Conservation (phyloP, 92 coral and sea anemone species). For the Bergia sp. region DNA sequence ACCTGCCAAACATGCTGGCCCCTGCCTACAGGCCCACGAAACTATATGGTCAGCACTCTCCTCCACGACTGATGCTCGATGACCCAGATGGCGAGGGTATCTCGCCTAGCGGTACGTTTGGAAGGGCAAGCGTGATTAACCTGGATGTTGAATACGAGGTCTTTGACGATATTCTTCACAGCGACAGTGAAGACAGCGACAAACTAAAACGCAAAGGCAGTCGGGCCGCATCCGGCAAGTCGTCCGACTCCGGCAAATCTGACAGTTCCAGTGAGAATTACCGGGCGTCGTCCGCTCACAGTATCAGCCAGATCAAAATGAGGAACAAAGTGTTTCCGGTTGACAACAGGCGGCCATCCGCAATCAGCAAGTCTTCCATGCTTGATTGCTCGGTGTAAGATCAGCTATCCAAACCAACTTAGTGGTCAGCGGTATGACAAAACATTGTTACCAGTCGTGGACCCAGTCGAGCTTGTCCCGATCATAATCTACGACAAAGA, state of each 20-base stretch:
- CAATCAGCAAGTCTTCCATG: neutral
- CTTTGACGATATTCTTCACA: slow-evolving; percentile 72
- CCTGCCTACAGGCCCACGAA: slow-evolving; percentile 76
- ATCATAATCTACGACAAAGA: no score
- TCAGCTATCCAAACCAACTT: neutral
- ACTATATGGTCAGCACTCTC: slow-evolving; percentile 67
- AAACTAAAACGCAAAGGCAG: slow-evolving; percentile 42
- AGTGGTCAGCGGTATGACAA: neutral
- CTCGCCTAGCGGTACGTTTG: slow-evolving; percentile 16
- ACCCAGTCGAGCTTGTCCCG: no score
- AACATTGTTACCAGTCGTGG: no score
- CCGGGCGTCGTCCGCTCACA: slow-evolving; percentile 1
- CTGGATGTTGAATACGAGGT: slow-evolving; percentile 72
- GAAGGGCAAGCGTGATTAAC: slow-evolving; percentile 66
- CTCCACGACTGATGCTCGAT: slow-evolving; percentile 82
- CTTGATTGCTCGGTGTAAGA: neutral
- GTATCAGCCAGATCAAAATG: slow-evolving; percentile 1
- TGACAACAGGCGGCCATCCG: slow-evolving; percentile 7
- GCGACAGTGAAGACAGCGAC: slow-evolving; percentile 70
- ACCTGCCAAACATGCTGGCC: slow-evolving; percentile 69
- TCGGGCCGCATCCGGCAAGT: slow-evolving; percentile 18
- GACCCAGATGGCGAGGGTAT: slow-evolving; percentile 62
- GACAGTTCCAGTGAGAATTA: neutral
- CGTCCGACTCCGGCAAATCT: slow-evolving; percentile 24
- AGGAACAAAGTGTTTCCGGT: slow-evolving; percentile 5